Evolutionary conservation across 2,113 vertebrate genomes (phyloP).

Genomic region (Cyanoramphus novaezelandiae): DNA sequence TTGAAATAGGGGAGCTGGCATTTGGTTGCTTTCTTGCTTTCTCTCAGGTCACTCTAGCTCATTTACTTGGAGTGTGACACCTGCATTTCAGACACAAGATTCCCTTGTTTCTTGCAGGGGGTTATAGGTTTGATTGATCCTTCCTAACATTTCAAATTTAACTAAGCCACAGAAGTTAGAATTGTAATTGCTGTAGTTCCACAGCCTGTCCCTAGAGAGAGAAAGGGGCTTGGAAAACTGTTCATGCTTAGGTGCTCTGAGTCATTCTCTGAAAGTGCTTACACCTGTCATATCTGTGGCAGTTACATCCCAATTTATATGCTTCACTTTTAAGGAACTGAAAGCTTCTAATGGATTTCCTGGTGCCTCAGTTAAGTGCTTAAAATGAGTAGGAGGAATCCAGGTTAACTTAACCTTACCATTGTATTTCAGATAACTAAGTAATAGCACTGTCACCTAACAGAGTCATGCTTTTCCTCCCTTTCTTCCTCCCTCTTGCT

Average conservation of each 20-base stretch:
- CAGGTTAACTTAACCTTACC: neutral
- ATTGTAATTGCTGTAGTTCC: neutral
- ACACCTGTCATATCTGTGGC: neutral
- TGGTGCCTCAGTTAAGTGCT: neutral
- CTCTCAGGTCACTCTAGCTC: neutral
- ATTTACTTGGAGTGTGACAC: neutral
- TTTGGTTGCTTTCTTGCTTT: neutral
- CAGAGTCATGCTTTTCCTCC: neutral
- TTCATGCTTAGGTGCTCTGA: neutral
- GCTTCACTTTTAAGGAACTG: neutral
- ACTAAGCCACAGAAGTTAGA: neutral
- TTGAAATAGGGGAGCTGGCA: neutral
- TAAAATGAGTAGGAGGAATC: constrained; percentile 14
- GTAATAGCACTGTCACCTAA: constrained; percentile 21
- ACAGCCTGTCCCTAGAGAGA: rapidly evolving
- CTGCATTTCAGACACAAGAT: neutral
- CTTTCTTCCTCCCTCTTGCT: neutral
- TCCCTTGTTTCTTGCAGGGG: neutral
- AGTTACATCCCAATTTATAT: neutral
- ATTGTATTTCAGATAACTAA: neutral
- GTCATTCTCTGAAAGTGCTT: neutral
- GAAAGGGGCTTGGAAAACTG: neutral
- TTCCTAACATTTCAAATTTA: neutral
- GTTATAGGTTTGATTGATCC: neutral
- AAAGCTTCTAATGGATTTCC: constrained; percentile 26